Conservation (phyloP, 2,113 vertebrate species). For the Sapayoa aenigma region DNA sequence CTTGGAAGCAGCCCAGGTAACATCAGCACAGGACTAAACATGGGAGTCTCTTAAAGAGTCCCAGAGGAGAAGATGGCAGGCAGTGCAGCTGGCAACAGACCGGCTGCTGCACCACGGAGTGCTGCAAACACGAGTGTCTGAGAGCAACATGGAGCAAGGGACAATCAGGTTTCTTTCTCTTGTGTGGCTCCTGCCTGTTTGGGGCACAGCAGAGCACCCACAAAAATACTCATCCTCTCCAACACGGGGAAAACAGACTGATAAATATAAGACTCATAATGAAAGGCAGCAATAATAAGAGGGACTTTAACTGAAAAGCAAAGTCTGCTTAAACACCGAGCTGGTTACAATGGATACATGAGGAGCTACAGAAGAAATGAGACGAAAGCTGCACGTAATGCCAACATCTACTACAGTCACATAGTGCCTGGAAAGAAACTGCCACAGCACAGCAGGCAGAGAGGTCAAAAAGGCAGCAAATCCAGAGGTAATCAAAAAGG, state of each 20-base stretch:
- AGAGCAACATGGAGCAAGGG: neutral
- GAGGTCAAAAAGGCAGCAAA: neutral
- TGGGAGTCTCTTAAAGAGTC: neutral
- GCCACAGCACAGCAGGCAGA: neutral
- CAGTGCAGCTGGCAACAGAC: neutral
- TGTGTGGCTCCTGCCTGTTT: neutral
- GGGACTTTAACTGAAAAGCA: neutral
- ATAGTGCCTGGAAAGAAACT: neutral
- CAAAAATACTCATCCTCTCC: neutral
- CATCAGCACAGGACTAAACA: constrained; percentile 41
- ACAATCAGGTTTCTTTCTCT: neutral
- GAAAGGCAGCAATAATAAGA: neutral
- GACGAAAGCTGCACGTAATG: neutral
- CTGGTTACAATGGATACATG: neutral
- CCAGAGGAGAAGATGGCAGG: constrained; percentile 32
- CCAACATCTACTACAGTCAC: neutral
- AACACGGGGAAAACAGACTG: neutral
- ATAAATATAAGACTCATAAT: neutral
- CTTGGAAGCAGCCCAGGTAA: constrained; percentile 59
- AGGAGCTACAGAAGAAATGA: neutral
- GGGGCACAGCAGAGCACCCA: neutral
- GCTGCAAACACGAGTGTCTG: neutral
- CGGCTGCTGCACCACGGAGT: neutral
- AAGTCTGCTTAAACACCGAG: neutral
- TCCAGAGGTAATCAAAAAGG: neutral